These are phyloP conservation scores for Chrysogorgia sp. DNA, from an alignment of 92 coral and sea anemone genomes.

Conservation along the genomic window DNA sequence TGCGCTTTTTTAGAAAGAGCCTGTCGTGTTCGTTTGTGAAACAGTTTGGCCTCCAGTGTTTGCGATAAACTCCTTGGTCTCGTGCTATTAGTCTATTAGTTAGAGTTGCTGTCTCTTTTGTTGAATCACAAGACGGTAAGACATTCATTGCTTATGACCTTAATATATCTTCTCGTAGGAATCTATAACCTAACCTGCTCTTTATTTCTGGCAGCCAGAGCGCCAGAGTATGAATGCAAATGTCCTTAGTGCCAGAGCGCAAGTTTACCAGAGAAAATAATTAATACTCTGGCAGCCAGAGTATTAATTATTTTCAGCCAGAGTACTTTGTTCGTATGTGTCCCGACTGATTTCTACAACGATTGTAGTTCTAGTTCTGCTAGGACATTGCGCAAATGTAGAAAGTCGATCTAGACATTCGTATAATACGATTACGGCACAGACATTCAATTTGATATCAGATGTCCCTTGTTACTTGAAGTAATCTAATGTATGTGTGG, in stretches of 20 bases:
- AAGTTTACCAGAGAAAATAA: too few relatives aligned
- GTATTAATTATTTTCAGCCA: too few relatives aligned
- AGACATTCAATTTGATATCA: neutral
- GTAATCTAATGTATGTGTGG: neutral
- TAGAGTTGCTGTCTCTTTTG: constrained; percentile 27
- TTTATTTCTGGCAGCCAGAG: too few relatives aligned
- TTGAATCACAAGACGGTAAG: constrained; percentile 39
- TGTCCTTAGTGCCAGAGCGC: too few relatives aligned
- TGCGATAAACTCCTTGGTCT: constrained; percentile 27
- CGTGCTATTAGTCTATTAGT: neutral
- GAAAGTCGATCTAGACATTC: neutral
- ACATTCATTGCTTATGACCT: neutral
- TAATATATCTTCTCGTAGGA: neutral
- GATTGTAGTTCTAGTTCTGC: too few relatives aligned
- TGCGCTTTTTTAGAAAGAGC: too few relatives aligned
- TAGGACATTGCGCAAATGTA: too few relatives aligned
- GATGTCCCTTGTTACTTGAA: neutral
- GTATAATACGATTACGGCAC: neutral
- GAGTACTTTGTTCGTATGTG: too few relatives aligned
- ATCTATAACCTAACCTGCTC: neutral
- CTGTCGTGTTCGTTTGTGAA: too few relatives aligned
- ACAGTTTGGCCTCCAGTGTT: constrained; percentile 48
- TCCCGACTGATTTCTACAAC: too few relatives aligned
- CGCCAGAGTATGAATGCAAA: too few relatives aligned
- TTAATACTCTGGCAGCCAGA: too few relatives aligned